phyloP scores from a whole-genome alignment of 2,888 invertebrate genomes.

The Lissocephala sabroskyi region DNA sequence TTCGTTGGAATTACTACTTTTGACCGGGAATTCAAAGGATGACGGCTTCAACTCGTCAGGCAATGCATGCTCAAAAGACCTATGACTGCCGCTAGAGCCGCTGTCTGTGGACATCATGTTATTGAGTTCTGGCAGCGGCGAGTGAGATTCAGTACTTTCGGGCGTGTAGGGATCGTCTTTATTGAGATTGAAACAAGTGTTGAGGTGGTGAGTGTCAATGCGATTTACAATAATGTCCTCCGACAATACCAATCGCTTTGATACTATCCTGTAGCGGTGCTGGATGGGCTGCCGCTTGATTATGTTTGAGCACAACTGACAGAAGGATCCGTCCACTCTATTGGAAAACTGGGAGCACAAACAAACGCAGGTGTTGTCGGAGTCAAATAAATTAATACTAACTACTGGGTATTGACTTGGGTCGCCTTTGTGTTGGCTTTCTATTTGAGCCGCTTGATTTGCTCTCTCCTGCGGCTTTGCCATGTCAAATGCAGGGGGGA shows the following conservation, averaged over 20 bases:
- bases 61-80: too few relatives aligned
- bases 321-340: constrained; percentile 46
- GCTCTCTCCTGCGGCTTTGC: too few relatives aligned
- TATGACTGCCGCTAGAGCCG: constrained; percentile 46
- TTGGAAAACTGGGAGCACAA: constrained; percentile 54
- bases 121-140: constrained; percentile 76
- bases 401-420: constrained; percentile 41
- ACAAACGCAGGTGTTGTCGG: constrained; percentile 72
- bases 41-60: too few relatives aligned
- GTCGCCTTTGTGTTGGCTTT: constrained; percentile 2
- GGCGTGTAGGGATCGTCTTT: constrained; percentile 83
- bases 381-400: constrained; percentile 73
- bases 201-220: constrained; percentile 74
- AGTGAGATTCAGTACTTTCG: constrained; percentile 85
- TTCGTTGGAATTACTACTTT: too few relatives aligned
- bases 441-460: constrained; percentile 20
- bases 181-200: constrained; percentile 48
- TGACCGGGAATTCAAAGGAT: too few relatives aligned
- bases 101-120: constrained; percentile 35
- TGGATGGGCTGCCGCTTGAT: constrained; percentile 60
- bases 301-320: constrained; percentile 66
- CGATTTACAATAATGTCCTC: constrained; percentile 75
- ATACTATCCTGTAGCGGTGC: constrained; percentile 65
- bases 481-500: too few relatives aligned
- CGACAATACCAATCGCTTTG: constrained; percentile 63